A percentile compares a stretch with the other conserved stretches of the same genome.
Conservation (phyloP, 2,113 vertebrate genomes). For the Phylloscopus trochiloides region DNA sequence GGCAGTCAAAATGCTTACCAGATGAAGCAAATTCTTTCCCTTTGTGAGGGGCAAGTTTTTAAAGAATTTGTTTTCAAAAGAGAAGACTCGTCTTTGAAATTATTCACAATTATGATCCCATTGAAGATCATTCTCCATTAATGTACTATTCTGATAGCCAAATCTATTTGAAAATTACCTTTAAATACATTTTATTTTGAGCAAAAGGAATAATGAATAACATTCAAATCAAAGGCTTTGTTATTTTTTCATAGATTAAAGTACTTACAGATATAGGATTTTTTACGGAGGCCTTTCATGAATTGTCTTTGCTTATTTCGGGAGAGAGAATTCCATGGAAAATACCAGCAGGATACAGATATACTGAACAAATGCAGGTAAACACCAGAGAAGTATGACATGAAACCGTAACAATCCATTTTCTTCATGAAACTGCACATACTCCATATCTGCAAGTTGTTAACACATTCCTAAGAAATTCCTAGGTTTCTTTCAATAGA, state of each 20-base stretch:
- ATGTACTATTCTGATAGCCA: not conserved
- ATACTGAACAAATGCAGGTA: constrained; percentile 60
- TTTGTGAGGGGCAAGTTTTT: not conserved
- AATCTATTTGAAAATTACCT: not conserved
- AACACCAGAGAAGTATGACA: not conserved
- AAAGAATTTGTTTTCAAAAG: not conserved
- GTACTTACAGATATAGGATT: constrained; percentile 76
- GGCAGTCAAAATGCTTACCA: not conserved
- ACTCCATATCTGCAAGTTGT: not conserved
- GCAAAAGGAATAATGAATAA: not conserved
- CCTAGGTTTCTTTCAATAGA: not conserved
- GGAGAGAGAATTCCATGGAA: constrained; percentile 70
- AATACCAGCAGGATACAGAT: constrained; percentile 62
- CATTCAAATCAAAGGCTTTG: not conserved
- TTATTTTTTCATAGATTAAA: constrained; percentile 69
- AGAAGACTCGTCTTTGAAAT: not conserved
- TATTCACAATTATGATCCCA: not conserved
- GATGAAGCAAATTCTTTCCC: not conserved
- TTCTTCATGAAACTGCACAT: not conserved
- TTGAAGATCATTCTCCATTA: not conserved
- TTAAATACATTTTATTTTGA: not conserved
- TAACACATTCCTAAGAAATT: not conserved
- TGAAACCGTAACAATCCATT: not conserved
- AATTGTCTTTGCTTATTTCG: constrained; percentile 64
- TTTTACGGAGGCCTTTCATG: constrained; percentile 76